Percentiles rank a stretch among this genome's conserved stretches.
phyloP scores from a whole-genome alignment of 2,113 vertebrate species.

The Onychostoma macrolepis region DNA sequence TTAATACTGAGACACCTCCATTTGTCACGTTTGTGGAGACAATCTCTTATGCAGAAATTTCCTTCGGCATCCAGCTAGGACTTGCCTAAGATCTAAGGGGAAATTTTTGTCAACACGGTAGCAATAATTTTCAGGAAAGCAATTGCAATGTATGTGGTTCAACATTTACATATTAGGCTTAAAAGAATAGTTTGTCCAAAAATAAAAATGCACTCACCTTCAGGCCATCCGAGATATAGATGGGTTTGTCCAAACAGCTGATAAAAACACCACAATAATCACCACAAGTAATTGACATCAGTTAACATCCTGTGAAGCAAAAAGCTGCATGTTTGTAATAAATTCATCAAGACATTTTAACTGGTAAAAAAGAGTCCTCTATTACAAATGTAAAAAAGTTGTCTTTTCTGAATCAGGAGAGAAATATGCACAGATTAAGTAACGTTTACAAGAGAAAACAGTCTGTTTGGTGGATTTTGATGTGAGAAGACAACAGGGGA shows the following conservation, averaged over 20 bases:
- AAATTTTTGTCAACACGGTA: neutral
- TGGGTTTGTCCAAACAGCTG: neutral
- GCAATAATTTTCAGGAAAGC: neutral
- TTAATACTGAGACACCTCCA: slow-evolving; percentile 32
- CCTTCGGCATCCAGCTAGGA: neutral
- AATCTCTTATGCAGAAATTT: neutral
- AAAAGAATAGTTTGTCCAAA: neutral
- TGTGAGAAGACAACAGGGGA: too few species aligned
- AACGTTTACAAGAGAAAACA: too few species aligned
- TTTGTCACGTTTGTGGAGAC: slow-evolving; percentile 4
- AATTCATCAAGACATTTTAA: too few species aligned
- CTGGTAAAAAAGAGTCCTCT: too few species aligned
- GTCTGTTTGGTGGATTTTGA: too few species aligned
- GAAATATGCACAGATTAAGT: too few species aligned
- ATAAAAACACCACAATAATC: too few species aligned
- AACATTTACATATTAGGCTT: neutral
- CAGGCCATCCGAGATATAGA: neutral
- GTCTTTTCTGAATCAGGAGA: too few species aligned
- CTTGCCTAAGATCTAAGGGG: neutral
- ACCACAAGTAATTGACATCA: too few species aligned
- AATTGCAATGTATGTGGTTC: neutral
- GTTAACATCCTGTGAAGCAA: too few species aligned
- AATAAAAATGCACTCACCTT: neutral
- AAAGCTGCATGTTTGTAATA: too few species aligned
- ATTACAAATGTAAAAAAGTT: too few species aligned